Evolutionary conservation across 2,888 invertebrate genomes (phyloP).

Genomic region (Drosophila melanocephala): DNA sequence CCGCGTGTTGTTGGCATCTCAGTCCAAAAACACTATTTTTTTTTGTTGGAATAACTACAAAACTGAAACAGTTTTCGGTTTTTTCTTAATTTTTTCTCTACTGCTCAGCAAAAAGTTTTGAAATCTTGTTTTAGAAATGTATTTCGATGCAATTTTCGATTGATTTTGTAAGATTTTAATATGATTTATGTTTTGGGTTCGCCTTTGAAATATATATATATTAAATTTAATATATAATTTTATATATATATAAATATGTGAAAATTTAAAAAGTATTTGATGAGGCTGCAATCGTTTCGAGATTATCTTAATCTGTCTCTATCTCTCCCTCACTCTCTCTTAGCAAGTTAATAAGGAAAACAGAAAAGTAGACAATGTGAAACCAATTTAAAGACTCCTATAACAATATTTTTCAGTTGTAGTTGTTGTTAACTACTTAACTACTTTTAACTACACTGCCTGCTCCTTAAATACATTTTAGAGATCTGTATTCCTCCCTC

Average conservation of each 20-base stretch:
- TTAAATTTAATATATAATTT: no score
- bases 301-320: not conserved
- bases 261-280: not conserved
- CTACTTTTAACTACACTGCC: not conserved
- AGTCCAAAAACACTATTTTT: not conserved
- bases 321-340: not conserved
- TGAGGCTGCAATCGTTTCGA: no score
- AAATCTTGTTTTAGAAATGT: not conserved
- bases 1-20: no score
- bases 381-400: not conserved
- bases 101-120: not conserved
- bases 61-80: not conserved
- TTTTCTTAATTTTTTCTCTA: not conserved
- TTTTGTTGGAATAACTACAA: not conserved
- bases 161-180: not conserved
- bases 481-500: no score
- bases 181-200: not conserved
- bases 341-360: not conserved
- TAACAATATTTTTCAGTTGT: not conserved
- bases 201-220: not conserved
- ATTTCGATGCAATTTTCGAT: not conserved
- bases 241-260: not conserved
- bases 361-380: not conserved
- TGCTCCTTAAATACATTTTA: rapidly evolving
- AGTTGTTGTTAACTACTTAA: not conserved